A percentile compares a stretch with the other conserved stretches of the same genome.
These are phyloP conservation scores for Crax fasciolata DNA, from an alignment of 2,797 vertebrate species.

Conservation along the genomic window DNA sequence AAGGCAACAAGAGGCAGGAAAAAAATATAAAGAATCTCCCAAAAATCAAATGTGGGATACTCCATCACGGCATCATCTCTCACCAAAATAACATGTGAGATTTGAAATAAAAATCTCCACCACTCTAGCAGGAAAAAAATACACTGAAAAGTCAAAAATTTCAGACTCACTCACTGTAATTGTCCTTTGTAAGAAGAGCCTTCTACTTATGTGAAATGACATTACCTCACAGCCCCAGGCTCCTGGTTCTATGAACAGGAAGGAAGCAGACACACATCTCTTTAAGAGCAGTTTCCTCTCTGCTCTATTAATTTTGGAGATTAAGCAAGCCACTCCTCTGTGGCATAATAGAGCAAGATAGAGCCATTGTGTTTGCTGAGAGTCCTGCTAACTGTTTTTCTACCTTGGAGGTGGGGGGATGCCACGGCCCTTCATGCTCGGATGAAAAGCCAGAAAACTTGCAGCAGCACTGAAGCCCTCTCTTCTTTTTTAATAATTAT, in stretches of 20 bases:
- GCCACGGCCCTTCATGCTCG: slow-evolving; percentile 30
- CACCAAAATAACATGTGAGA: not conserved
- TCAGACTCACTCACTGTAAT: slow-evolving; percentile 72
- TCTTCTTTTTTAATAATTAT: not conserved
- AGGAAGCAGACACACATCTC: slow-evolving; percentile 82
- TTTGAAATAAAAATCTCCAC: slow-evolving; percentile 55
- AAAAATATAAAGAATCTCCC: not conserved
- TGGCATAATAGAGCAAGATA: slow-evolving; percentile 76
- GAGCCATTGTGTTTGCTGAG: slow-evolving; percentile 71
- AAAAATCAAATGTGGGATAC: not conserved
- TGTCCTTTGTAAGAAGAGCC: slow-evolving; percentile 74
- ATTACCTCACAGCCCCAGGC: slow-evolving; percentile 76
- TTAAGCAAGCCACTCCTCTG: slow-evolving; percentile 81
- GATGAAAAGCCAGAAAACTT: slow-evolving; percentile 42
- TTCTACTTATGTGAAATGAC: slow-evolving; percentile 82
- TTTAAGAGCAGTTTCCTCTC: slow-evolving; percentile 82
- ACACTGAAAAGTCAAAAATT: slow-evolving; percentile 59
- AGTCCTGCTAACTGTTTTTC: slow-evolving; percentile 55
- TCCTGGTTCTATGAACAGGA: slow-evolving; percentile 79
- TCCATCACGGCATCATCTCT: not conserved
- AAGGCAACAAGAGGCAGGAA: not conserved
- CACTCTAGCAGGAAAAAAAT: not conserved
- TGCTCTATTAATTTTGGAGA: slow-evolving; percentile 83
- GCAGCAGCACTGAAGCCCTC: not conserved
- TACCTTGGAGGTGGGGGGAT: not conserved